phyloP scores from a whole-genome alignment of 1,140 invertebrate genomes.

The Euura lappo region DNA sequence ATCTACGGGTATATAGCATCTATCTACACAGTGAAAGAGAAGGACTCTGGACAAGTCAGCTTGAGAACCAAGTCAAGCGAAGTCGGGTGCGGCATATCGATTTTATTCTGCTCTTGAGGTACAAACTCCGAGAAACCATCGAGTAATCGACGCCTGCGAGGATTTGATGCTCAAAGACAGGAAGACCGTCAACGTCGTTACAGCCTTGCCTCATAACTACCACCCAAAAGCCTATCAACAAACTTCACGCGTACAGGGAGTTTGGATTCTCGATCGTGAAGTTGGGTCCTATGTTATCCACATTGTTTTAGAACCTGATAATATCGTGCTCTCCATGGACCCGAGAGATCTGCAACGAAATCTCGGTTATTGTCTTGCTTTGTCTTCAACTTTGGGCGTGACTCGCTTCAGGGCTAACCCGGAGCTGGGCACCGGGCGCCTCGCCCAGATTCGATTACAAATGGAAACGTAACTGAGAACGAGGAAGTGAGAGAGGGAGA shows the following conservation, averaged over 20 bases:
- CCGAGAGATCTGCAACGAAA: no score
- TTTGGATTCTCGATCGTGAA: no score
- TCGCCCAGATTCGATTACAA: neutral
- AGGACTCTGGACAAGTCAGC: neutral
- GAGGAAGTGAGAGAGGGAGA: neutral
- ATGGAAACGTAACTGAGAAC: neutral
- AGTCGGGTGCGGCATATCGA: slow-evolving; percentile 51
- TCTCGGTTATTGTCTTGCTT: no score
- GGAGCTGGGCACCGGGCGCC: no score
- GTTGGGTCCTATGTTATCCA: no score
- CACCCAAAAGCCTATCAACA: no score
- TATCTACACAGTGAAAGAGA: neutral
- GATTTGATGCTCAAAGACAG: neutral
- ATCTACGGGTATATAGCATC: slow-evolving; percentile 11
- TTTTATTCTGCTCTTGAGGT: slow-evolving; percentile 51
- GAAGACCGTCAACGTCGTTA: neutral
- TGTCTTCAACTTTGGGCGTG: no score
- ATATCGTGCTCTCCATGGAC: no score
- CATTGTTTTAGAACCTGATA: no score
- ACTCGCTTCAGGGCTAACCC: no score
- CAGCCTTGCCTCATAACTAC: neutral
- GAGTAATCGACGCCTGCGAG: neutral
- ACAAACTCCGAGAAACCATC: neutral
- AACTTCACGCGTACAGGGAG: no score
- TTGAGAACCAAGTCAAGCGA: slow-evolving; percentile 27